A percentile compares a stretch with the other conserved stretches of the same genome.
Conservation (phyloP, 1,140 invertebrate species). For the Teleopsis dalmanni region DNA sequence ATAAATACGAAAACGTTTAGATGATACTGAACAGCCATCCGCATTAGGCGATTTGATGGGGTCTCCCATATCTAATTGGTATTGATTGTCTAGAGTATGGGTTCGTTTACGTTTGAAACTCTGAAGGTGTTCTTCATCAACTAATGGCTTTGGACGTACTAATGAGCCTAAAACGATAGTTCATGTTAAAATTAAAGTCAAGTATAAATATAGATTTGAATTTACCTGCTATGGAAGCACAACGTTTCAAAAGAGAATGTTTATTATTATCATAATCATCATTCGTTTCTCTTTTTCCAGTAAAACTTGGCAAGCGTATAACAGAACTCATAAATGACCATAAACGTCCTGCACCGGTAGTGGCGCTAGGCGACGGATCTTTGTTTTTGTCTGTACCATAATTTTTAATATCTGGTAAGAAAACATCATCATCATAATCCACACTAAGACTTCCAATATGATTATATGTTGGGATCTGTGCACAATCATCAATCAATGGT, state of each 20-base stretch:
- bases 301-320: slow-evolving; percentile 24
- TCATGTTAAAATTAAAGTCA: neutral
- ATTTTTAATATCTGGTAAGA: slow-evolving; percentile 15
- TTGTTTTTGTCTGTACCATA: neutral
- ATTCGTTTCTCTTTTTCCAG: neutral
- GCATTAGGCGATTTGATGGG: neutral
- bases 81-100: slow-evolving; percentile 28
- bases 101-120: slow-evolving; percentile 35
- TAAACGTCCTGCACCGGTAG: slow-evolving; percentile 15
- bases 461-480: slow-evolving; percentile 16
- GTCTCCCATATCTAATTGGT: neutral
- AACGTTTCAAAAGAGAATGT: slow-evolving; percentile 29
- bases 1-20: slow-evolving; percentile 37
- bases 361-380: neutral
- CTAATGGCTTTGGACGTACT: slow-evolving; percentile 20
- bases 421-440: slow-evolving; percentile 25
- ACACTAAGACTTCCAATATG: slow-evolving; percentile 18
- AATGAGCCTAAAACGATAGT: slow-evolving; percentile 22
- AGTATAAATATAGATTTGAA: neutral
- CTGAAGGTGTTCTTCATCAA: slow-evolving; percentile 18
- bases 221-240: slow-evolving; percentile 31
- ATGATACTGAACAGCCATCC: slow-evolving; percentile 15
- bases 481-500: slow-evolving; percentile 22
- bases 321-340: slow-evolving; percentile 35
- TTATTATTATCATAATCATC: neutral